phyloP scores from a whole-genome alignment of 2,797 vertebrate species.

The Melanotaenia boesemani region DNA sequence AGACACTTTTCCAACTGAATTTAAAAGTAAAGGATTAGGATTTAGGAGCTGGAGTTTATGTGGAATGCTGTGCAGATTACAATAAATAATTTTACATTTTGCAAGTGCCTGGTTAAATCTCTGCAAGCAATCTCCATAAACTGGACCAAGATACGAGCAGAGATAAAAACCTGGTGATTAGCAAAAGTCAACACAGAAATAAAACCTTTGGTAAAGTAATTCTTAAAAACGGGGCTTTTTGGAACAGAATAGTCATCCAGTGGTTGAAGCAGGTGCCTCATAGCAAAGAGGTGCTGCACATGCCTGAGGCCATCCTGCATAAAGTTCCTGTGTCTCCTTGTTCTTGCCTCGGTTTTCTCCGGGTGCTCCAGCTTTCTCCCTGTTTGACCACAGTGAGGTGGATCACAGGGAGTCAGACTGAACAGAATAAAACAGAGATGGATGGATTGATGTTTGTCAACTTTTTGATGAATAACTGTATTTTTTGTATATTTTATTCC shows the following conservation, averaged over 20 bases:
- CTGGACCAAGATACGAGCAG: neutral
- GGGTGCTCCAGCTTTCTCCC: neutral
- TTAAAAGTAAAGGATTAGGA: constrained; percentile 27
- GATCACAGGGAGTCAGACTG: neutral
- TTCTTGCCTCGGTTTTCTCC: neutral
- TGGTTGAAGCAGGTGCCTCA: neutral
- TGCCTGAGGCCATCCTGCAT: neutral
- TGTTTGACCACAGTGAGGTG: neutral
- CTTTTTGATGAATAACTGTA: too few relatives aligned
- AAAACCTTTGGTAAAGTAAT: neutral
- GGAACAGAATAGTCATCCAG: neutral
- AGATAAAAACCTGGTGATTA: too few relatives aligned
- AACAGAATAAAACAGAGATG: too few relatives aligned
- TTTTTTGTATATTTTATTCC: too few relatives aligned
- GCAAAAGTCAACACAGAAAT: neutral
- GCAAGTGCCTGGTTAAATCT: neutral
- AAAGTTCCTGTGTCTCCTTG: neutral
- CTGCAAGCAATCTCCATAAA: neutral
- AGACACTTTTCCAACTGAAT: constrained; percentile 10
- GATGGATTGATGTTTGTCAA: too few relatives aligned
- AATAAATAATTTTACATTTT: constrained; percentile 17
- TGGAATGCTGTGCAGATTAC: constrained; percentile 10
- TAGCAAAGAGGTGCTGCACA: neutral
- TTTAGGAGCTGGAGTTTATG: constrained; percentile 24
- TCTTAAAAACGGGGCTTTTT: neutral